Evolutionary conservation across 2,797 vertebrate genomes (phyloP), one percentile per base, ranked within the genome.

Genomic region (Gobionotothen gibberifrons): DNA sequence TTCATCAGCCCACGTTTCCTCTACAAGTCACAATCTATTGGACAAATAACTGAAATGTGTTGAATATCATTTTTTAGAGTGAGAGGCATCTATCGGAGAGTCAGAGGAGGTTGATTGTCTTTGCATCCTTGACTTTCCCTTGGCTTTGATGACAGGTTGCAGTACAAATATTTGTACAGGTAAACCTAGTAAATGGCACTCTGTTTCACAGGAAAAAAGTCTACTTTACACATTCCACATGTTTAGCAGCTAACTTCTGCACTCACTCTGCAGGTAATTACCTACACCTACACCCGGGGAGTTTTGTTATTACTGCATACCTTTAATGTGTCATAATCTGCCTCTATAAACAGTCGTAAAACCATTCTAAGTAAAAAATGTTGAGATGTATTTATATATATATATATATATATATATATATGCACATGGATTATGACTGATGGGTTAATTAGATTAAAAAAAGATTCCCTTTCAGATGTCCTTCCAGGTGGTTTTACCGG

Each of bases 181-280:
- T 82, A 85, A 69, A 42, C 11, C 68, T 81, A 65, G 82, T 91
- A 90, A 92, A 90, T 85, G 78, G 71, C 62, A 72, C 75, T 86
- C 72, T 90, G 83, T 94, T 92, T 90, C 73, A 82, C 54, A 77
- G 81, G 68, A 88, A 89, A 90, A 86, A 90, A 86, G 92, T 87
- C 48, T 51, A 66, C 78, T 68, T 82, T 67, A 81, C 75, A 81
- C 75, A 86, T 89, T 90, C 69, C 76, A 69, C 29, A 51, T 43
- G 58, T 86, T 81, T 61, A 89, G 79, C 57, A 55, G 62, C 83
- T 90, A 75, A 85, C 71, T 69, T 83, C 83, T 82, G 84, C 6
- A 29, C 70, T 82, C 74, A 82, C 59, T 84, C 55, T 66, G 12
- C 61, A 79, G 49, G 68, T 81, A 87, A 84, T 82, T 85, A 80